Evolutionary conservation across 1,140 invertebrate genomes (phyloP), one percentile per base, ranked within the genome.

Genomic region (Ceratitis capitata): DNA sequence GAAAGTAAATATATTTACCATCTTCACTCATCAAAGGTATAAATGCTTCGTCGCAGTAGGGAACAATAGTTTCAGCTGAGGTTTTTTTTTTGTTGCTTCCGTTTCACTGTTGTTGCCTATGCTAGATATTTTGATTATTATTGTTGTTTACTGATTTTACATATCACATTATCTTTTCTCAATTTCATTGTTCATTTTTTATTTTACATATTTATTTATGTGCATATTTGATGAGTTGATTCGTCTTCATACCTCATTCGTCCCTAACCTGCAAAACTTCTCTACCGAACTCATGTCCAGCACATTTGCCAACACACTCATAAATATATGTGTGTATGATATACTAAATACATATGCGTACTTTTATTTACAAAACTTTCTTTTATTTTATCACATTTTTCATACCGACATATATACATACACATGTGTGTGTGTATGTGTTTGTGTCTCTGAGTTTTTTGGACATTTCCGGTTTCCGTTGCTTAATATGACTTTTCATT

Each of bases 91-190:
- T 78, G 7, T 45, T 78, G 45, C 23, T 64, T 64, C 26, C 32
- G 26, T 64, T 32, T 0, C 7, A 39, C n/a, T 32, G 12, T 69
- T 32, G 4, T 69, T 14, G 1, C 1, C 19, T 29, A 5, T 32
- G 5, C 2, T 61, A 26, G 29, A 29, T 35, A 14, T 39, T 74
- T 32, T 64, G n/a, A 42, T 78, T 78, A 19, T 45, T 78, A 45
- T 78, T 78, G 69, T 78, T 45, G 69, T 39, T 78, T 23, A 26
- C 69, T 78, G 69, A 78, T 78, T 78, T 78, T 78, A 78, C 69
- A 78, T 78, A 78, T 64, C 51, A 26, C n/a, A 23, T 78, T 78
- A 61, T 78, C 45, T 78, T 45, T 42, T 47, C 39, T 78, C 39
- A 19, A 78, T 45, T 78, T 78, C 39, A n/a, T 78, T 78, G 29